Evolutionary conservation across 2,888 invertebrate species (phyloP), one percentile per base, ranked within the genome.

Genomic region (Chaitophorus viminalis): DNA sequence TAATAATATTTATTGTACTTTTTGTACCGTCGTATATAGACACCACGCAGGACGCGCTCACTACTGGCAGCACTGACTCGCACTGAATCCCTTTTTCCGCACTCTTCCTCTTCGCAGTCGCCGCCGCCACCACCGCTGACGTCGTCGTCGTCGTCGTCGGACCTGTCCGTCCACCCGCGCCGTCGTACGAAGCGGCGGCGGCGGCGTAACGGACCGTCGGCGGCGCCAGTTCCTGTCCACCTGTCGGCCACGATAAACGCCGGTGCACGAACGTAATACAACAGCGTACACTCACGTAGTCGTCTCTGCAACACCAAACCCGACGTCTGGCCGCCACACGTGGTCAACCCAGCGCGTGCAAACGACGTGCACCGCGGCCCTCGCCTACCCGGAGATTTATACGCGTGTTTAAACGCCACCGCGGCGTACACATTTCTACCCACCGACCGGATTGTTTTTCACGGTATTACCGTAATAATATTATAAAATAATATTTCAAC

Each of bases 201-300:
- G 52, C 9, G 82, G 74, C 75, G 60, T n/a, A 72, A 52, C 70
- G 70, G 82, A 70, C 70, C 25, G 65, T n/a, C 60, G 31, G 39
- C 75, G 77, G 33, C 85, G 60, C 39, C 86, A 87, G 86, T 87
- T 78, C 79, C 86, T 87, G 86, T 87, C 79, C 86, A 79, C 86
- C 86, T 72, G 86, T 87, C 86, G 79, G 74, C 78, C 76, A 18
- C 84, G 75, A 60, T 70, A 52, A 70, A 54, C 78, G 85, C 77
- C 52, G 68, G 68, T 46, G 76, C 68, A n/a, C 84, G 9, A 39
- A 39, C 68, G 11, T 36, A n/a, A 29, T 3, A 18, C 39, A 46
- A 46, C n/a, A 17, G 33, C 31, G 14, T 31, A 11, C n/a, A n/a
- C 82, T 14, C 75, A 84, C 83, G 76, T 65, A 39, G 83, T 83